Percentiles rank a stretch among this genome's conserved stretches.
Evolutionary conservation across 2,113 vertebrate genomes (phyloP).

Genomic region (Ochotona curzoniae): DNA sequence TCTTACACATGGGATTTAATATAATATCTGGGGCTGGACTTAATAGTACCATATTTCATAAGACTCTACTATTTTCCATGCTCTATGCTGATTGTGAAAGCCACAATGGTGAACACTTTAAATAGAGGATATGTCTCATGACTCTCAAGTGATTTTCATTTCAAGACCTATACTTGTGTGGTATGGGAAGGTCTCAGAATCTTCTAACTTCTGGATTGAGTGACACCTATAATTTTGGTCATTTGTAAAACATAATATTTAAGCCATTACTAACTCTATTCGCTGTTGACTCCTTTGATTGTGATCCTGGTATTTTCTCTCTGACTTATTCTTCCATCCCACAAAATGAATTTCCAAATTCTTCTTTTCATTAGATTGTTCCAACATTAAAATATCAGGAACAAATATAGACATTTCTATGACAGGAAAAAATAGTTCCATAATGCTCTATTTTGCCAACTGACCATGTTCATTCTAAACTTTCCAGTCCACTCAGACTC

Average conservation of each 20-base stretch:
- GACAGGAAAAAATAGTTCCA: too few species aligned
- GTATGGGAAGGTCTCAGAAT: not conserved
- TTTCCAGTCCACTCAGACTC: not conserved
- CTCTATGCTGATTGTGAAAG: not conserved
- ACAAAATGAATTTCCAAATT: constrained; percentile 20
- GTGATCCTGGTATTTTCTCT: not conserved
- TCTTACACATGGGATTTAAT: constrained; percentile 14
- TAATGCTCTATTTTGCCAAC: not conserved
- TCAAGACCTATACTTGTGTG: constrained; percentile 32
- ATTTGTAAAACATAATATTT: constrained; percentile 36
- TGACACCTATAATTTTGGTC: not conserved
- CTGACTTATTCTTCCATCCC: not conserved
- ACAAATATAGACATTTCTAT: constrained; percentile 28
- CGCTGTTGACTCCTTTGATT: constrained; percentile 28
- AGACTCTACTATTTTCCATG: not conserved
- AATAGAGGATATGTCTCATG: not conserved
- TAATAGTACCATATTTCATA: not conserved
- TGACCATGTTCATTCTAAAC: not conserved
- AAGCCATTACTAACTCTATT: not conserved
- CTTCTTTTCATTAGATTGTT: not conserved
- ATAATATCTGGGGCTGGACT: constrained; percentile 7
- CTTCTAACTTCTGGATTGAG: not conserved
- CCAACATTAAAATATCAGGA: constrained; percentile 15
- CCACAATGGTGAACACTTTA: not conserved
- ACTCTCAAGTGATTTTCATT: not conserved